Base-by-base conservation (phyloP, 2,888 invertebrate genomes). In the Aspidiotus rigidus region DNA sequence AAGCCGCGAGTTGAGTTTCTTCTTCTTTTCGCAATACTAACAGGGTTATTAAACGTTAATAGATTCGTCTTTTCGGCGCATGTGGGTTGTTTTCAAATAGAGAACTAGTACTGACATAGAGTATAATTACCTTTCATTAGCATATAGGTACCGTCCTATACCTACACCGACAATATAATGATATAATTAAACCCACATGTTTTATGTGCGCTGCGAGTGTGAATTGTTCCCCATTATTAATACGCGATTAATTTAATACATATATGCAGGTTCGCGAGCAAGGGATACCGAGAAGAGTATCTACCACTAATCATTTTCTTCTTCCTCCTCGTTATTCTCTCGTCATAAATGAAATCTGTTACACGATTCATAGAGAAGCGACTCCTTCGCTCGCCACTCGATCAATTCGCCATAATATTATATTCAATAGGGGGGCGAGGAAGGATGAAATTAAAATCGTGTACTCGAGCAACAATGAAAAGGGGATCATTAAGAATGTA, bases 51-150 rank as follows among this genome's bases (percentile, higher is more conserved):
- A 64, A 55, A 64, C 55, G 64, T 41, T 64, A 64, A 64, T 64
- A 64, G 54, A 64, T 64, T 64, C 64, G 64, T 64, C 54, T 60
- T n/a, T 63, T 16, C 16, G 15, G 40, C n/a, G 17, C 41, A 55
- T 64, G 64, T 64, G 55, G 64, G 64, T 53, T 64, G 64, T 64
- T 55, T 64, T 64, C 53, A 64, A 55, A 64, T 64, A 64, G 41
- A 49, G 41, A 55, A 54, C 53, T 53, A 53, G 53, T 5, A 53
- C 53, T n/a, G 11, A 53, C 53, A 54, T 64, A 55, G 54, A 55
- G 55, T 55, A 53, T 28, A 28, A 28, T 28, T 28, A 62, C 62
- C 49, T 62, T 28, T 62, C 54, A 62, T 62, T 62, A 62, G 62
- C 62, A 62, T 62, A 62, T 62, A 28, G 28, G 28, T 28, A 28